Evolutionary conservation across 2,113 vertebrate genomes (phyloP).

Genomic region (Athene cunicularia): DNA sequence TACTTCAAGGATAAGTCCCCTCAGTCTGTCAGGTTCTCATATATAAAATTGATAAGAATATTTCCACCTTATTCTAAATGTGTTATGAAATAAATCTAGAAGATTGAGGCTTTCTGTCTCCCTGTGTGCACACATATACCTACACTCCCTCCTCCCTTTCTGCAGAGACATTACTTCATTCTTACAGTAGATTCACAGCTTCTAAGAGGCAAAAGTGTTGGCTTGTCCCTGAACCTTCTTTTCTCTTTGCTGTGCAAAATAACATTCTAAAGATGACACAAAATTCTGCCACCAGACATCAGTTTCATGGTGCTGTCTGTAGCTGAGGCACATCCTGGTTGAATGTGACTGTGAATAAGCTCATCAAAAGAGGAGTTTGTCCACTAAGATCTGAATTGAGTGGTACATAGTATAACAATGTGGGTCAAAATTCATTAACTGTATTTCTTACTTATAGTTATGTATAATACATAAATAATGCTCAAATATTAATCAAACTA

Average conservation of each 20-base stretch:
- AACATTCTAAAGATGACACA: neutral
- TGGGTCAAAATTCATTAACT: neutral
- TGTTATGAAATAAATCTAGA: conserved; percentile 10
- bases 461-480: neutral
- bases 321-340: neutral
- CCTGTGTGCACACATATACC: neutral
- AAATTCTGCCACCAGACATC: neutral
- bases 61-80: conserved; percentile 11
- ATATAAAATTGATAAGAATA: conserved; percentile 25
- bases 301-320: neutral
- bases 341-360: neutral
- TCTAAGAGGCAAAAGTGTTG: neutral
- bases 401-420: neutral
- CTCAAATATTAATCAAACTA: neutral
- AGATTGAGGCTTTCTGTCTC: conserved; percentile 14
- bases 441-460: neutral
- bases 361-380: neutral
- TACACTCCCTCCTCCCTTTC: neutral
- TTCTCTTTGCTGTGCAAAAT: neutral
- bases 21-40: conserved; percentile 9
- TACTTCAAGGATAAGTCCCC: neutral
- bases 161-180: neutral
- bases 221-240: neutral
- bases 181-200: neutral
- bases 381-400: neutral